phyloP scores from a whole-genome alignment of 2,113 vertebrate genomes.

The Potamarius usumacintae region DNA sequence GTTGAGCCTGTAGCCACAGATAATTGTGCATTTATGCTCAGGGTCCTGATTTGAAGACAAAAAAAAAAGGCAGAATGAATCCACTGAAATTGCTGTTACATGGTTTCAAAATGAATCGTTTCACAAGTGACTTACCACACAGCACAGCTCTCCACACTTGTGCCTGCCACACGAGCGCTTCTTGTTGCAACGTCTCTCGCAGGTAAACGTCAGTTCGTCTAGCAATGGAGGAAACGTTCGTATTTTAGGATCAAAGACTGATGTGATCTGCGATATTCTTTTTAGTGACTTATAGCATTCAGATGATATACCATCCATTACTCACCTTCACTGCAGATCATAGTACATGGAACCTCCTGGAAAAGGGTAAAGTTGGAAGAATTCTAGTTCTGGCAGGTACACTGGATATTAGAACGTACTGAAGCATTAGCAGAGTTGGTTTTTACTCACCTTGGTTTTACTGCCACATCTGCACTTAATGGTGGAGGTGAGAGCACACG shows the following conservation, averaged over 20 bases:
- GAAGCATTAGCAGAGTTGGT: background rate
- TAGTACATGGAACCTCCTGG: constrained; percentile 88
- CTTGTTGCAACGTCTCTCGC: constrained; percentile 92
- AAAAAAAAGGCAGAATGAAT: background rate
- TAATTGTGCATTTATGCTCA: constrained; percentile 90
- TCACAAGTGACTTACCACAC: constrained; percentile 82
- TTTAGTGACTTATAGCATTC: background rate
- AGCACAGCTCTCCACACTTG: constrained; percentile 94
- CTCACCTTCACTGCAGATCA: constrained; percentile 89
- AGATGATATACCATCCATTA: background rate
- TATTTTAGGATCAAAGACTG: background rate
- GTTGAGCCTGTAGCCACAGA: constrained; percentile 94
- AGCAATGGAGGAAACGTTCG: constrained; percentile 7
- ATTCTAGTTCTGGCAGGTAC: background rate
- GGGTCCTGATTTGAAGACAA: constrained; percentile 69
- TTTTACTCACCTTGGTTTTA: constrained; percentile 82
- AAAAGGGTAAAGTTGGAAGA: constrained; percentile 30
- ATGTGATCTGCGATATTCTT: background rate
- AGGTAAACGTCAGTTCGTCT: constrained; percentile 87
- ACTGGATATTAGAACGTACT: background rate
- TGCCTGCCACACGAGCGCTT: constrained; percentile 93
- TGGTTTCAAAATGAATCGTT: background rate
- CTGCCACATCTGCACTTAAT: constrained; percentile 91
- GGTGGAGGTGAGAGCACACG: constrained; percentile 88
- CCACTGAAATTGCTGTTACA: background rate